A percentile compares a stretch with the other conserved stretches of the same genome.
Evolutionary conservation across 2,888 invertebrate genomes (phyloP).

Genomic region (Dinocampus coccinellae): DNA sequence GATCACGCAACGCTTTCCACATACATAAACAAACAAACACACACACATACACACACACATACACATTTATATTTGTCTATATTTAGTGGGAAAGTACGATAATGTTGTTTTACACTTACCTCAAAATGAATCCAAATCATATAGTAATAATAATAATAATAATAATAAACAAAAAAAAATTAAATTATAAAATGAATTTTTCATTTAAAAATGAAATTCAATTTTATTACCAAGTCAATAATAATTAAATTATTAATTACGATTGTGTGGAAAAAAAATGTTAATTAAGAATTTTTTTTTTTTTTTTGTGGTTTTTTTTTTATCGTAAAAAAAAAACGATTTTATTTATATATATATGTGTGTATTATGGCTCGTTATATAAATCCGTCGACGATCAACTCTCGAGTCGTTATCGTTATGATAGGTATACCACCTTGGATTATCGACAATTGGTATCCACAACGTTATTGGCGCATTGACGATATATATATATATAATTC

Average conservation of each 20-base stretch:
- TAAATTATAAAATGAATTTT: neutral
- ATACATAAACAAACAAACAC: too few relatives aligned
- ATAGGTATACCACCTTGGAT: constrained; percentile 55
- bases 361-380: constrained; percentile 35
- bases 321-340: constrained; percentile 27
- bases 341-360: neutral
- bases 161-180: too few relatives aligned
- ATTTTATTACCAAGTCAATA: neutral
- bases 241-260: constrained; percentile 1
- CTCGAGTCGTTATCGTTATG: constrained; percentile 53
- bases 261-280: neutral
- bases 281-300: neutral
- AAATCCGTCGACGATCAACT: constrained; percentile 52
- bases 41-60: too few relatives aligned
- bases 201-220: neutral
- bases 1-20: constrained; percentile 17
- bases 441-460: constrained; percentile 61
- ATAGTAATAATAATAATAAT: too few relatives aligned
- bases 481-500: constrained; percentile 28
- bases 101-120: neutral
- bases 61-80: constrained; percentile 12
- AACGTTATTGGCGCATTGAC: constrained; percentile 56
- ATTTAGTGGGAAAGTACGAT: constrained; percentile 10
- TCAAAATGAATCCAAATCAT: neutral
- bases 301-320: neutral